Evolutionary conservation across 2,113 vertebrate genomes (phyloP), one percentile per base, ranked within the genome.

Genomic region (Chaenocephalus aceratus): DNA sequence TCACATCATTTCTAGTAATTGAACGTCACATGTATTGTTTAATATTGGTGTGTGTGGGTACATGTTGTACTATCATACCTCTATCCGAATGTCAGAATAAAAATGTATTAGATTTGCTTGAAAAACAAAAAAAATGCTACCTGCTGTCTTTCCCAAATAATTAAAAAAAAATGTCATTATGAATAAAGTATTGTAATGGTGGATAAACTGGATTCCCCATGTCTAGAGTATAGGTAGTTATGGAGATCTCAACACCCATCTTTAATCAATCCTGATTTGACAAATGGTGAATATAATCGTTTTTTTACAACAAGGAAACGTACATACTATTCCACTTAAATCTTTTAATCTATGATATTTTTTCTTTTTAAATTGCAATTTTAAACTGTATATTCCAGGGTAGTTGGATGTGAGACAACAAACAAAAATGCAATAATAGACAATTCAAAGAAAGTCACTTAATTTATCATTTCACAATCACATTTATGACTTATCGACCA

Each of bases 401-500:
- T 30, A 45, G 4, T 5, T 8, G 18, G 21, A 8, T 59, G 48
- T 15, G 57, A 46, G 2, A 45, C 3, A n/a, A 12, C 6, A 11
- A 34, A 46, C 12, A 26, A 61, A 45, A 1, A 9, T 64, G 26
- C 0, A 2, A 1, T 16, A 36, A 52, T 56, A 58, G 5, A 78
- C 57, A 72, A 74, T 45, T 16, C 13, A 48, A 72, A 63, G 59
- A 56, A 0, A 18, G 0, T 0, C 12, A n/a, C 21, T 53, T 66
- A 10, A 54, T 73, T 73, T 58, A 56, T 66, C 3, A 85, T 67
- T 72, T 48, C 5, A 75, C 45, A 76, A 73, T 41, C 45, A 75
- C 44, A 34, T 48, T 77, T 61, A 70, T 70, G 79, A 89, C 41
- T 87, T 84, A 92, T 88, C 1, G 84, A 80, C 90, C 91, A 79